Evolutionary conservation across 2,797 vertebrate genomes (phyloP), one percentile per base, ranked within the genome.

Genomic region (Phalanger gymnotis): DNA sequence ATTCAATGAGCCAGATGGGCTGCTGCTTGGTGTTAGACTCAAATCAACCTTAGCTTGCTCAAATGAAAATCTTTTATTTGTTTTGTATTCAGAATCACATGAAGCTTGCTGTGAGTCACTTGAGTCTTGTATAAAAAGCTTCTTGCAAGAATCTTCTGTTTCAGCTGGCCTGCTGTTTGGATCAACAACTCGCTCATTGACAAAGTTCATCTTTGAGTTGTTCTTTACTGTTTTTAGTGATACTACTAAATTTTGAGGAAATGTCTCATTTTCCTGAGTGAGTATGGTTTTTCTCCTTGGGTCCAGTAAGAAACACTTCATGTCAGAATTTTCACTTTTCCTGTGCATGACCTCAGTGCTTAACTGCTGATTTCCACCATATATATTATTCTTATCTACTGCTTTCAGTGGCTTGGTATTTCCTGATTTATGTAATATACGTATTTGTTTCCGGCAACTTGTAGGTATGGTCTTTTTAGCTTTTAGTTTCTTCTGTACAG

Each of bases 391-490:
- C 61, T 91, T 87, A 47, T 14, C 2, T 55, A 89, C n/a, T 87
- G 30, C 57, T 55, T 97, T 93, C 97, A 94, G 93, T 89, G 27
- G 30, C 92, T 96, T 96, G 54, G 28, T 25, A 51, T 81, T 95
- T 92, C 93, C 98, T 53, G 87, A 92, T 92, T 97, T 97, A 91
- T 34, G 96, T 55, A 97, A 25, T 13, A 96, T 91, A 92, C 98
- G 95, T 89, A 87, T 19, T 97, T 98, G 98, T 53, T 98, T 98
- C 92, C 57, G 94, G 93, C 97, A 98, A 96, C 96, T 98, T 92
- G 73, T 16, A 91, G 95, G 93, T 97, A 98, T 98, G 4, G 97
- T 97, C 93, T 98, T 98, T 90, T 96, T 98, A 55, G 96, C 97
- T 95, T 94, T 98, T 96, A 97, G 91, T 89, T 58, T n/a, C 95